phyloP scores from a whole-genome alignment of 2,113 vertebrate genomes.

The Triplophysa siluroides region DNA sequence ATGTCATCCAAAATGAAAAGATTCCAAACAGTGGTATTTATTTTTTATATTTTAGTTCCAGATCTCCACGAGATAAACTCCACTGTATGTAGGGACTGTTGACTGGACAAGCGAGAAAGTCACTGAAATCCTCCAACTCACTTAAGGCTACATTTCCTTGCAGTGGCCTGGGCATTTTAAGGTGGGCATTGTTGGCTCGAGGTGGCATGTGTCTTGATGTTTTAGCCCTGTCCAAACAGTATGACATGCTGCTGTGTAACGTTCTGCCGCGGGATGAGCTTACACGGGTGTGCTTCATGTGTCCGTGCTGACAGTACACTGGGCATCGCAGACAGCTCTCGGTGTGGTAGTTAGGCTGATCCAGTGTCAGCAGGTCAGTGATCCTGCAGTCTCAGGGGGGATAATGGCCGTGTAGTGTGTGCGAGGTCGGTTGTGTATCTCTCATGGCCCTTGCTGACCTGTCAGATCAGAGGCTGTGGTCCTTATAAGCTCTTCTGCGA shows the following conservation, averaged over 20 bases:
- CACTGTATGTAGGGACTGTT: background rate
- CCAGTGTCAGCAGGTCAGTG: constrained; percentile 45
- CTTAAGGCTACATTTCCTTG: background rate
- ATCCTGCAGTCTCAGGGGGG: constrained; percentile 40
- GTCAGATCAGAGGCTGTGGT: constrained; percentile 61
- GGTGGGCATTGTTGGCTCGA: constrained; percentile 6
- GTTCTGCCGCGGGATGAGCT: constrained; percentile 24
- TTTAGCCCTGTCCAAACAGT: constrained; percentile 45
- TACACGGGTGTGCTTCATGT: constrained; percentile 41
- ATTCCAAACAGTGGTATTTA: too few relatives aligned
- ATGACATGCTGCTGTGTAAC: constrained; percentile 37
- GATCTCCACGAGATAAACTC: too few relatives aligned
- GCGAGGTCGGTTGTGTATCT: constrained; percentile 9
- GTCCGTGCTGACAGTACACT: constrained; percentile 49
- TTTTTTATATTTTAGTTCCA: too few relatives aligned
- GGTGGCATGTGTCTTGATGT: constrained; percentile 32
- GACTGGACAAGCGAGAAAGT: background rate
- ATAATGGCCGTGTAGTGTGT: constrained; percentile 41
- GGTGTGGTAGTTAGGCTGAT: constrained; percentile 54
- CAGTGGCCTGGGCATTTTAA: background rate
- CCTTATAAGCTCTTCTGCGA: constrained; percentile 60
- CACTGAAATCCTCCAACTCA: background rate
- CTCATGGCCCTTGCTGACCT: constrained; percentile 61
- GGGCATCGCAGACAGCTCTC: constrained; percentile 34
- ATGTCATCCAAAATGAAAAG: too few relatives aligned